Evolutionary conservation across 2,888 invertebrate species (phyloP).

Genomic region (Pristionchus japonicus): DNA sequence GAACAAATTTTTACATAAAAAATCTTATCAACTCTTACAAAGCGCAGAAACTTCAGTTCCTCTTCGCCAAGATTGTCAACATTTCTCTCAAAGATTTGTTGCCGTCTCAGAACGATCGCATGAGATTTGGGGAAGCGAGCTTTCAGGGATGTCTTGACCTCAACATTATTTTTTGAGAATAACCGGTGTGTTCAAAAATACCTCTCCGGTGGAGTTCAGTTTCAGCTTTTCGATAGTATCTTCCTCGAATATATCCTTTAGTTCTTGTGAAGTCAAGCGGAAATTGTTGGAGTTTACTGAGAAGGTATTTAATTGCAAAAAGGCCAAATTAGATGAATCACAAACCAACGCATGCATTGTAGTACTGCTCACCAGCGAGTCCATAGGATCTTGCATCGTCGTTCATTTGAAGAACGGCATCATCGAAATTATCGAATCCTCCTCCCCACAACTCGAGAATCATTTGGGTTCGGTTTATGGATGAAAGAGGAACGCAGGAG

Average conservation of each 20-base stretch:
- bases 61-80: not conserved
- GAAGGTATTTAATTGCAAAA: not conserved
- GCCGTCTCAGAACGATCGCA: not conserved
- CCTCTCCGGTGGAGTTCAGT: not conserved
- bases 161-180: not conserved
- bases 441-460: too few relatives aligned
- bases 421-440: too few relatives aligned
- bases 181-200: not conserved
- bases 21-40: too few relatives aligned
- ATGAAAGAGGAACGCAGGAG: too few relatives aligned
- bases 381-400: not conserved
- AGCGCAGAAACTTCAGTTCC: not conserved
- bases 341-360: not conserved
- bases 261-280: not conserved
- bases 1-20: not conserved
- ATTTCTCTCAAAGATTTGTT: not conserved
- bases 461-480: too few relatives aligned
- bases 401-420: too few relatives aligned
- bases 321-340: not conserved
- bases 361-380: not conserved
- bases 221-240: not conserved
- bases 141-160: not conserved
- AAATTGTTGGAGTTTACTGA: not conserved
- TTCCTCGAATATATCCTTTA: too few relatives aligned
- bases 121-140: not conserved